A percentile compares a stretch with the other conserved stretches of the same genome.
phyloP scores from a whole-genome alignment of 2,797 vertebrate species.

The Ptychadena robeensis region DNA sequence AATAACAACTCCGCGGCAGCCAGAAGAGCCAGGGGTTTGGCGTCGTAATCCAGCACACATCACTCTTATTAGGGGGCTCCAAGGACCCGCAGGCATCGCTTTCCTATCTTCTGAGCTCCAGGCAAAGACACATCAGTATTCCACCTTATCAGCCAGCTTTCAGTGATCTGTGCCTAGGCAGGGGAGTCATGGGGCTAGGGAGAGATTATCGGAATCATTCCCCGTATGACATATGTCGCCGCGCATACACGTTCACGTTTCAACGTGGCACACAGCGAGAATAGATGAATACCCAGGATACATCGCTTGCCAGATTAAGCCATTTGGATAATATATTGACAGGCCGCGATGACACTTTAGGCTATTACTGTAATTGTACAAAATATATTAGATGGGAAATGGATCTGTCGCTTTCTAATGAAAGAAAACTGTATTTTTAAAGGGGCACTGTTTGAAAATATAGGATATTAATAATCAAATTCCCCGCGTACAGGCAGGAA shows the following conservation, averaged over 20 bases:
- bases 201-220: neutral
- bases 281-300: neutral
- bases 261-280: neutral
- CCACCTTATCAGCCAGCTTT: neutral
- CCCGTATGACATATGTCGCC: neutral
- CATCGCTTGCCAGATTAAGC: constrained; percentile 4
- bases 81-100: neutral
- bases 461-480: too few species aligned
- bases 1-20: constrained; percentile 30
- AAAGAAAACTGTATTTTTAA: neutral
- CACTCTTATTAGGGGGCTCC: constrained; percentile 15
- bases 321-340: constrained; percentile 1
- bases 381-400: neutral
- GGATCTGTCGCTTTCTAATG: neutral
- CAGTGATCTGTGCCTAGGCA: constrained; percentile 22
- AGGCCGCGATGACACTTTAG: neutral
- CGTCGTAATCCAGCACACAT: constrained; percentile 6
- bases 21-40: neutral
- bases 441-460: neutral
- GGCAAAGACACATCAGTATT: neutral
- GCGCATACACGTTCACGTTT: neutral
- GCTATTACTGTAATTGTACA: constrained; percentile 1
- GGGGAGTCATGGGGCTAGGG: neutral
- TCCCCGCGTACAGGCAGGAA: too few species aligned
- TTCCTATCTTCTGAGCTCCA: constrained; percentile 6